These are phyloP conservation scores for Gyps fulvus DNA, from an alignment of 2,113 vertebrate genomes.

Conservation along the genomic window DNA sequence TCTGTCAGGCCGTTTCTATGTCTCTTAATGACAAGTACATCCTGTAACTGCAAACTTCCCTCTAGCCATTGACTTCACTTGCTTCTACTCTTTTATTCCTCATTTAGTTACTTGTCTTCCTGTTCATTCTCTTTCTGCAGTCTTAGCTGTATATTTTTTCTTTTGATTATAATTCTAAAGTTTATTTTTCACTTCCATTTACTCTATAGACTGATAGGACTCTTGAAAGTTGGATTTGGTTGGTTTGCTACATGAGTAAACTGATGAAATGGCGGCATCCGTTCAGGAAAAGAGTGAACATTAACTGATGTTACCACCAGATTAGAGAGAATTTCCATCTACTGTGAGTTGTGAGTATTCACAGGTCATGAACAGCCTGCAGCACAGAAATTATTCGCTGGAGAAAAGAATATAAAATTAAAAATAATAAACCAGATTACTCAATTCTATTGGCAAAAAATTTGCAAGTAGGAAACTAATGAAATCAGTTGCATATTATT, in stretches of 20 bases:
- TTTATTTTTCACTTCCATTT: neutral
- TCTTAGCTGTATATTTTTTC: neutral
- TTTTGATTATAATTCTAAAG: neutral
- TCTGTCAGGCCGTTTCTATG: neutral
- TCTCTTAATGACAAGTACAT: neutral
- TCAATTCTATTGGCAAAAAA: neutral
- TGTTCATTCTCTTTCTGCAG: neutral
- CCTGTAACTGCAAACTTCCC: neutral
- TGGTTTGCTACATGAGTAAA: neutral
- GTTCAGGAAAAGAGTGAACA: neutral
- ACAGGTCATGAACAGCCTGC: neutral
- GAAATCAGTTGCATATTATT: neutral
- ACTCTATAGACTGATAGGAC: neutral
- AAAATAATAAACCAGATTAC: neutral
- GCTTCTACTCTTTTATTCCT: neutral
- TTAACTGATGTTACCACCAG: neutral
- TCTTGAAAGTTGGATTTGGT: neutral
- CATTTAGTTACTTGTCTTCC: neutral
- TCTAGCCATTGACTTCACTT: neutral
- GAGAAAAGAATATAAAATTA: neutral
- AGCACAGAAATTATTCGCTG: neutral
- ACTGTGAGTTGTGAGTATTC: neutral
- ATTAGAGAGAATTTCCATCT: neutral
- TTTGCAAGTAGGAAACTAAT: neutral
- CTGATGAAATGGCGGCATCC: neutral